These are phyloP conservation scores for Drepana arcuata DNA, from an alignment of 1,140 invertebrate species.

Conservation along the genomic window DNA sequence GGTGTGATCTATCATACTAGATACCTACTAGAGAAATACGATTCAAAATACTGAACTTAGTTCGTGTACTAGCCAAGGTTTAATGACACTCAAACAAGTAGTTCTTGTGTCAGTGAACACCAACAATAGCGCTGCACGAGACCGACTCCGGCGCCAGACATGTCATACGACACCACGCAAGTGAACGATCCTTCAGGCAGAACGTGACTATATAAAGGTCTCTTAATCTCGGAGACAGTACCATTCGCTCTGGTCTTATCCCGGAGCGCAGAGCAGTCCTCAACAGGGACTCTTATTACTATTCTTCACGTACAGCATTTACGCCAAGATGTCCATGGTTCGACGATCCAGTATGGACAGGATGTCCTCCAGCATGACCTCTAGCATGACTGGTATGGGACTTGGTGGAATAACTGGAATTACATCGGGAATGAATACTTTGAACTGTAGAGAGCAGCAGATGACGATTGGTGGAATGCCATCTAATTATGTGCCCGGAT, in stretches of 20 bases:
- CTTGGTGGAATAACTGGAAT: conserved; percentile 61
- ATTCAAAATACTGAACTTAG: no score
- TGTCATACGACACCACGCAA: conserved; percentile 40
- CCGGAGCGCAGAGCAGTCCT: conserved; percentile 44
- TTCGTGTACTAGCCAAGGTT: no score
- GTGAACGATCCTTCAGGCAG: conserved; percentile 36
- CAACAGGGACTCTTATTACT: conserved; percentile 14
- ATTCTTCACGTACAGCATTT: conserved; percentile 14
- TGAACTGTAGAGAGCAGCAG: conserved; percentile 63
- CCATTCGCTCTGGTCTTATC: conserved; percentile 55
- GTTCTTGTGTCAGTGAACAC: conserved; percentile 37
- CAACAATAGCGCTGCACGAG: conserved; percentile 41
- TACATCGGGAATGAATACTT: conserved; percentile 51
- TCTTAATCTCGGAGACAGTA: conserved; percentile 11
- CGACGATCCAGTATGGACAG: conserved; percentile 62
- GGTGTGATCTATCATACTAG: no score
- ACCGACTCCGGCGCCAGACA: conserved; percentile 28
- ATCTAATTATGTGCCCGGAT: conserved; percentile 63
- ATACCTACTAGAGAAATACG: no score
- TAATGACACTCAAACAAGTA: no score
- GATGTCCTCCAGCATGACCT: conserved; percentile 69
- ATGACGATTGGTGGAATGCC: conserved; percentile 67
- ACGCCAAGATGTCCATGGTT: conserved; percentile 39
- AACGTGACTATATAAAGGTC: conserved; percentile 39
- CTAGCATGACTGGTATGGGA: conserved; percentile 69